Evolutionary conservation across 2,113 vertebrate genomes (phyloP), one percentile per base, ranked within the genome.

Genomic region (Synchiropus splendidus): DNA sequence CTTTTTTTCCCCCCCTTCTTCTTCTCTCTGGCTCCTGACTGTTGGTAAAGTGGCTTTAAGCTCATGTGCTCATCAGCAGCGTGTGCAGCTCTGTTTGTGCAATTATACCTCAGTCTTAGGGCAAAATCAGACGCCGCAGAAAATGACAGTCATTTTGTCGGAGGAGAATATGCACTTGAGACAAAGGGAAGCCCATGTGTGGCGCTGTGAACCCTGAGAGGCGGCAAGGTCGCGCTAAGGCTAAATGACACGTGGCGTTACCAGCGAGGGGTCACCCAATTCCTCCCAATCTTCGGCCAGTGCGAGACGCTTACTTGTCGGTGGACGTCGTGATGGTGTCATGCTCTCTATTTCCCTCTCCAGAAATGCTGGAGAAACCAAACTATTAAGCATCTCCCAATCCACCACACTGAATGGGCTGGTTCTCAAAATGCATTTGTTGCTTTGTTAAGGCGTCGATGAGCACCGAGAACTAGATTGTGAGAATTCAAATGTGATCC

Each of bases 111-210:
- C 65, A 54, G 72, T 67, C 65, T 68, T 62, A 58, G 70, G 72
- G 67, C 58, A 74, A 75, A 73, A 77, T 74, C 62, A 74, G 66
- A 55, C 46, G 14, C 48, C 41, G 63, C 60, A 72, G 81, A 83
- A 77, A 80, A 83, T 83, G 57, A 77, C 61, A 61, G 76, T 80
- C 55, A 81, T 83, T 82, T 68, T 56, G 76, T 64, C 70, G 51
- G 69, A 66, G 59, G 49, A 75, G 82, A 84, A 87, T 81, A 78
- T 82, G 79, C 78, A 81, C 80, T 82, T 83, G 79, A 85, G 74
- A 78, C 73, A 75, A 79, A 75, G 68, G 70, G 78, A 81, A 79
- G 67, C 65, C 61, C 67, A 78, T 81, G 76, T 74, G 68, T 49
- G 73, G 61, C 51, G 27, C 37, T 44, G 66, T 58, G 67, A 55